Percentiles rank a stretch among this genome's conserved stretches.
These are phyloP conservation scores for Dorcus parallelipipedus DNA, from an alignment of 2,888 invertebrate genomes.

Conservation along the genomic window DNA sequence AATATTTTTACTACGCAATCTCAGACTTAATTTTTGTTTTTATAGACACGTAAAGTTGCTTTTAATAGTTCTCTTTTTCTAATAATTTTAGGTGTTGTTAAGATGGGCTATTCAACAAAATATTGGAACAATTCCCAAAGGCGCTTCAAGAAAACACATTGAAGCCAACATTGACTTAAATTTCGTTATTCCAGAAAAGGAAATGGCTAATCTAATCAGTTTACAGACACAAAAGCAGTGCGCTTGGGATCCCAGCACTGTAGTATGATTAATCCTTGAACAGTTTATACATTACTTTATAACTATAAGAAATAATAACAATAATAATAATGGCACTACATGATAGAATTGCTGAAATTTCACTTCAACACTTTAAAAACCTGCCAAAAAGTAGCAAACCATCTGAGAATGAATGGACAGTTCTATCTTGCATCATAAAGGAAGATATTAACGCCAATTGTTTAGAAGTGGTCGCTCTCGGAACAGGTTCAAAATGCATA, in stretches of 20 bases:
- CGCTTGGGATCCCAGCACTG: constrained; percentile 58
- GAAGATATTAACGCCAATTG: constrained; percentile 44
- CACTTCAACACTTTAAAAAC: constrained; percentile 57
- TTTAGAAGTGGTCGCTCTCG: constrained; percentile 71
- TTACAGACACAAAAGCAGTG: constrained; percentile 51
- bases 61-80: not conserved
- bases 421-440: constrained; percentile 70
- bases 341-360: constrained; percentile 54
- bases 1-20: too few species aligned
- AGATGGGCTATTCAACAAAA: constrained; percentile 74
- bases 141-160: constrained; percentile 56
- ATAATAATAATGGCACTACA: constrained; percentile 23
- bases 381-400: constrained; percentile 83
- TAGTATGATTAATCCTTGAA: constrained; percentile 40
- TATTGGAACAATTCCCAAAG: constrained; percentile 68
- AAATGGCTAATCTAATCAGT: constrained; percentile 52
- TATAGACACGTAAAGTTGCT: too few species aligned
- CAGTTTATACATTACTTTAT: too few species aligned
- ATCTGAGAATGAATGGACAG: constrained; percentile 73
- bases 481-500: constrained; percentile 90
- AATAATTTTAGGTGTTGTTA: constrained; percentile 54
- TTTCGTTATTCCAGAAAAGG: constrained; percentile 55
- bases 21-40: too few species aligned
- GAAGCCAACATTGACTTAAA: constrained; percentile 58
- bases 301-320: not conserved